Evolutionary conservation across 2,888 invertebrate genomes (phyloP), one percentile per base, ranked within the genome.

Genomic region (Parthenolecanium corni): DNA sequence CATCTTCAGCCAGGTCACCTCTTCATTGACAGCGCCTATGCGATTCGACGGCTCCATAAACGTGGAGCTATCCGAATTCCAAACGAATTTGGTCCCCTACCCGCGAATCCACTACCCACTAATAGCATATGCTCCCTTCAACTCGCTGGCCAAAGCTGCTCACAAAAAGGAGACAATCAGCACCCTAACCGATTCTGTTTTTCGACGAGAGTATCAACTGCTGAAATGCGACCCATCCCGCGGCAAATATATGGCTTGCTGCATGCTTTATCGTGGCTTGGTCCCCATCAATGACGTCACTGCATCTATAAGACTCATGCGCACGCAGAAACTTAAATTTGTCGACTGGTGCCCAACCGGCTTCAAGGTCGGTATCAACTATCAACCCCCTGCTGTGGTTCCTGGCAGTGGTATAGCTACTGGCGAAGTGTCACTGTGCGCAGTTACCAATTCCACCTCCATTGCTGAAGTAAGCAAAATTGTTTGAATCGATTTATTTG

Each of bases 321-420:
- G 89, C 73, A 80, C 82, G 0, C 76, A 76, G 68, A 70, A 76
- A 64, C 86, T 94, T 62, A 82, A 87, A 67, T 95, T 95, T 71
- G 92, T 93, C n/a, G 90, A 92, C 71, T 92, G 91, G 90, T 89
- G 91, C 72, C 92, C 92, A 2, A 92, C 92, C 6, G 92, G 93
- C 5, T 66, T 66, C 58, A 58, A 58, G 23, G 49, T 58, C 38
- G 49, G 58, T 16, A 23, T 58, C 18, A 58, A 47, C 31, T 79
- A 80, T 56, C 84, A 86, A 20, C 90, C 92, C 2, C 31, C 58
- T 3, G 78, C 79, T 23, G 76, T 75, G 20, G 76, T 79, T 25
- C 78, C 79, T 12, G 75, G 74, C 1, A 74, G 74, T 14, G 58
- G 58, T 20, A 47, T 64, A 21, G 57, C 64, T 18, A n/a, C 52